phyloP scores from a whole-genome alignment of 2,888 invertebrate genomes.

The Campoplex capitator region DNA sequence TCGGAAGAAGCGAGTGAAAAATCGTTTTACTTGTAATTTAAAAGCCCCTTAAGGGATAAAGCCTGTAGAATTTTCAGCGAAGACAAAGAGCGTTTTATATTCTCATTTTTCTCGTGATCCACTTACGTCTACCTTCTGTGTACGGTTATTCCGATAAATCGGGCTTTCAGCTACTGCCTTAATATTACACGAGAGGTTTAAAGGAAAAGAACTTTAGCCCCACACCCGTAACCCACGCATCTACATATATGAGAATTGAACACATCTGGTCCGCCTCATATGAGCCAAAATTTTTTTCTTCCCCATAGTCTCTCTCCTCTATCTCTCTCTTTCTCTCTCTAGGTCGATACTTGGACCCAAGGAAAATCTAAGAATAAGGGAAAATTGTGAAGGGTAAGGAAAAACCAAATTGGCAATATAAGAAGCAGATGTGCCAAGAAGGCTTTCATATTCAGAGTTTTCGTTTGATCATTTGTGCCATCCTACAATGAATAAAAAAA shows the following conservation, averaged over 20 bases:
- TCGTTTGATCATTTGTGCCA: background rate
- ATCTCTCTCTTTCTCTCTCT: background rate
- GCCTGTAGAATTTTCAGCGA: background rate
- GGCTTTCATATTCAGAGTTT: background rate
- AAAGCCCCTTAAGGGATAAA: constrained; percentile 14
- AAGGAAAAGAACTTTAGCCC: constrained; percentile 6
- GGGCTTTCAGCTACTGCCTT: constrained; percentile 11
- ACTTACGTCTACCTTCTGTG: constrained; percentile 8
- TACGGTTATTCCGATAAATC: constrained; percentile 42
- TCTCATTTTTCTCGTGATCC: constrained; percentile 18
- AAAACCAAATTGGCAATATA: constrained; percentile 16
- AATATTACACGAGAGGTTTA: constrained; percentile 39
- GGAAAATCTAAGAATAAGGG: background rate
- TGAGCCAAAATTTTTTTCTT: background rate
- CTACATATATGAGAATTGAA: background rate
- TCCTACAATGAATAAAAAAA: background rate
- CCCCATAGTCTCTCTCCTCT: background rate
- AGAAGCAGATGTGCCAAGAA: background rate
- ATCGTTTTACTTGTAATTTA: background rate
- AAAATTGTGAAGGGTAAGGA: background rate
- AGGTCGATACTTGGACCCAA: constrained; percentile 6
- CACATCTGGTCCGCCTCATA: constrained; percentile 1
- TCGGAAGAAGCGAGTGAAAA: constrained; percentile 23
- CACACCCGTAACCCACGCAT: background rate
- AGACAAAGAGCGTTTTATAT: constrained; percentile 24